Evolutionary conservation across 1,140 invertebrate genomes (phyloP), one percentile per base, ranked within the genome.

Genomic region (Myzus persicae): DNA sequence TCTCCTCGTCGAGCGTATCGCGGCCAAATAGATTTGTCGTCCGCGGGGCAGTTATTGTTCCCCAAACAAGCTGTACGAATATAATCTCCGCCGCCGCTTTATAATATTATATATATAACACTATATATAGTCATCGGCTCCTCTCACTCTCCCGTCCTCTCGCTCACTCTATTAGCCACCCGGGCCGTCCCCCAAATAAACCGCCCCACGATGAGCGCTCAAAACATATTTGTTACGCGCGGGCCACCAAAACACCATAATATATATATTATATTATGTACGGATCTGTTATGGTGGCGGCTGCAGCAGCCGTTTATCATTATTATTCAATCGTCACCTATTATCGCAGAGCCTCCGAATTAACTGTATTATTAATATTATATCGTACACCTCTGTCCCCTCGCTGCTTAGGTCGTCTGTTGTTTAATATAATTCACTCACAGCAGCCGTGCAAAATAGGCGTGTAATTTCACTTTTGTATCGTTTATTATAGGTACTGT

Each of bases 291-390:
- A 26, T 22, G 38, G 82, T 84, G 38, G 84, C 85, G 44, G 42
- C 42, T 46, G 46, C 48, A 85, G 84, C 84, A 44, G 38, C 89
- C 89, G 89, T 90, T 90, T 59, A 67, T 90, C 54, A 90, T 59
- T 90, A 90, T 90, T 67, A 90, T 90, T 90, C 89, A 90, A 90
- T 90, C 51, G 89, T 90, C 89, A 90, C 89, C 51, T 90, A 76
- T 85, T 89, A 89, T 89, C n/a, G 87, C 59, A 20, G 51, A 38
- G 48, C 54, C 54, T 90, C 26, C 51, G 48, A 59, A 59, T 59
- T 42, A 90, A 67, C 38, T 51, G 44, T 26, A 87, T 36, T 76
- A 76, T 76, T 76, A 89, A 46, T 46, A 46, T n/a, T n/a, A 87
- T 87, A 48, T 40, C 18, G 24, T 59, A 31, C 24, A 84, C 81